Percentiles rank a stretch among this genome's conserved stretches.
Evolutionary conservation across 2,888 invertebrate species (phyloP).

Genomic region (Ophion ellenae): DNA sequence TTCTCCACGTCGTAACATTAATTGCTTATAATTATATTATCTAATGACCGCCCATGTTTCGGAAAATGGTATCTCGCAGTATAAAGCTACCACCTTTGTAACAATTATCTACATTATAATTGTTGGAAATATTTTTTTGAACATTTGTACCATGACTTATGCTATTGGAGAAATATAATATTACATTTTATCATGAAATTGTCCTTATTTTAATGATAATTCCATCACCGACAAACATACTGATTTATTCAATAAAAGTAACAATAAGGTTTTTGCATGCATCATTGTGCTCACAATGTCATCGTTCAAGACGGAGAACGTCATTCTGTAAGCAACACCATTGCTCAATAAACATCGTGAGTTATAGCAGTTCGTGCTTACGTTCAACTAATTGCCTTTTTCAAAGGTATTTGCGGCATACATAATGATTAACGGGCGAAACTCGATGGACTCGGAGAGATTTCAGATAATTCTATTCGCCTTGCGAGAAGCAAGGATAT

Average conservation of each 20-base stretch:
- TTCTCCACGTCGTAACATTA: too few relatives aligned
- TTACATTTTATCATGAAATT: too few relatives aligned
- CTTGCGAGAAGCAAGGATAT: conserved; percentile 49
- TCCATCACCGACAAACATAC: too few relatives aligned
- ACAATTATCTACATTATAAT: too few relatives aligned
- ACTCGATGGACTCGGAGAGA: conserved; percentile 62
- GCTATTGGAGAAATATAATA: too few relatives aligned
- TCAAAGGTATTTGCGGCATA: conserved; percentile 62
- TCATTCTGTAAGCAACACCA: conserved; percentile 17
- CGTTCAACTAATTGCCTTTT: conserved; percentile 66
- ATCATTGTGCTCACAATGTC: conserved; percentile 12
- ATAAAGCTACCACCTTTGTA: too few relatives aligned
- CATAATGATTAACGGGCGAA: conserved; percentile 64
- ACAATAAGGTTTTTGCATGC: conserved; percentile 4
- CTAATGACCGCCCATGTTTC: too few relatives aligned
- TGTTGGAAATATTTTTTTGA: too few relatives aligned
- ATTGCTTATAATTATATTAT: too few relatives aligned
- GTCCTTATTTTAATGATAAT: too few relatives aligned
- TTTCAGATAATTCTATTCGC: conserved; percentile 67
- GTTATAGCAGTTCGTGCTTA: conserved; percentile 55
- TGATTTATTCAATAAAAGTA: background rate
- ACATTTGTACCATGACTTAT: too few relatives aligned
- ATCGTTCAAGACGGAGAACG: conserved; percentile 3
- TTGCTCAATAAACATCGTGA: conserved; percentile 50
- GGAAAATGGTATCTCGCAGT: too few relatives aligned